These are phyloP conservation scores for Lacerta bilineata DNA, from an alignment of 2,797 vertebrate genomes.

Conservation along the genomic window DNA sequence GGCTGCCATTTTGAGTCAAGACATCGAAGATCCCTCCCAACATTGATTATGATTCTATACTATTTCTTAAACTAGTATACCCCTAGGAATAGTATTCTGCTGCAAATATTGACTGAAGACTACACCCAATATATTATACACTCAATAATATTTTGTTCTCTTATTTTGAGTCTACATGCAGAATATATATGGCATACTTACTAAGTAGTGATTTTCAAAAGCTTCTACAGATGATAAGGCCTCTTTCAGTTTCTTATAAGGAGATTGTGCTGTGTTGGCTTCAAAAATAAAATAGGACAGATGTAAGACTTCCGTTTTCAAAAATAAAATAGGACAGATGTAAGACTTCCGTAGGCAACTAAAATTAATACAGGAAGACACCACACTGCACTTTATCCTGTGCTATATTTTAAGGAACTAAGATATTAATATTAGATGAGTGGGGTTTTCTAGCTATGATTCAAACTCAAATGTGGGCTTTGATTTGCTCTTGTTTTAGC, in stretches of 20 bases:
- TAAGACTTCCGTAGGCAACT: background rate
- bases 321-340: conserved; percentile 21
- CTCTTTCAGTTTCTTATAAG: conserved; percentile 98
- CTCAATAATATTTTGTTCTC: background rate
- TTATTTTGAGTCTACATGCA: background rate
- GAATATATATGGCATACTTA: conserved; percentile 76
- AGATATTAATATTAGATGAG: no score
- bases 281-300: conserved; percentile 60
- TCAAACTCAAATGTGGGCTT: background rate
- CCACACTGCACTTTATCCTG: background rate
- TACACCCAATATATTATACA: background rate
- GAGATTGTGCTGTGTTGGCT: conserved; percentile 94
- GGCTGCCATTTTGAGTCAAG: no score
- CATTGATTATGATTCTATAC: no score
- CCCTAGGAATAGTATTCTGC: background rate
- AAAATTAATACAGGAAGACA: background rate
- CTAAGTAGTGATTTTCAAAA: conserved; percentile 98
- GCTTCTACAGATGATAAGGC: conserved; percentile 96
- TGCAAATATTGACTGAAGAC: background rate
- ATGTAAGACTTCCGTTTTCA: background rate
- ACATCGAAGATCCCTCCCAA: no score
- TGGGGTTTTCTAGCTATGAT: background rate
- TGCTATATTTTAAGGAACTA: background rate
- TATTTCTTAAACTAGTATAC: background rate
- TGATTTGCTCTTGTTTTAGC: background rate